Evolutionary conservation across 2,888 invertebrate genomes (phyloP), one percentile per base, ranked within the genome.

Genomic region (Shargacucullia verbasci): DNA sequence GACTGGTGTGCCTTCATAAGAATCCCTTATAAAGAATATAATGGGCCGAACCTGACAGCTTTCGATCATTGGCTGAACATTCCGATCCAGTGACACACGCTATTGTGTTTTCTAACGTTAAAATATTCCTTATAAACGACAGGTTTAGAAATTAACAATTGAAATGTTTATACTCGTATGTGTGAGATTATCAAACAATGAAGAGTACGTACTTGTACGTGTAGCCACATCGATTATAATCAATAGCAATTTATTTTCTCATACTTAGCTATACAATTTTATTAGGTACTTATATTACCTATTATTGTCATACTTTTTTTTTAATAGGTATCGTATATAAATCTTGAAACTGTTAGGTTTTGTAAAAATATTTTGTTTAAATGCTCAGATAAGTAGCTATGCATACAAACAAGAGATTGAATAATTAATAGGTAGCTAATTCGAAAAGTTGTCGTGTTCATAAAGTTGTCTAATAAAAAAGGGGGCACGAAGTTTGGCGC

Each of bases 21-120:
- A 75, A 70, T 62, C 76, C 76, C 75, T 41, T 76, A 55, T 59
- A 73, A 54, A 76, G 68, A 73, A 66, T 67, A 85, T 83, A 82
- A 83, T 82, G 80, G 82, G 62, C 70, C 63, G 64, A 60, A 73
- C 70, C 72, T 73, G 78, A 77, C 80, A 79, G 81, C 80, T 79
- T 82, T 82, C 82, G 78, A 80, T 78, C 81, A 81, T 68, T 79
- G 82, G 73, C 64, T 74, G 65, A 75, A 77, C 87, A 87, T 87
- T 87, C 87, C 87, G 69, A 80, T 68, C 78, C 75, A 73, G 73
- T 87, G 87, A 87, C 85, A 84, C 85, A 85, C 66, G 71, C 84
- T 73, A 85, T 87, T 85, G 87, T 86, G 74, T 85, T 84, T 82
- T 78, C 78, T 81, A 79, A 77, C 76, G 73, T 80, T 82, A 77